Conservation (phyloP, 92 coral and sea anemone species). For the Umimayanthus kanabou region DNA sequence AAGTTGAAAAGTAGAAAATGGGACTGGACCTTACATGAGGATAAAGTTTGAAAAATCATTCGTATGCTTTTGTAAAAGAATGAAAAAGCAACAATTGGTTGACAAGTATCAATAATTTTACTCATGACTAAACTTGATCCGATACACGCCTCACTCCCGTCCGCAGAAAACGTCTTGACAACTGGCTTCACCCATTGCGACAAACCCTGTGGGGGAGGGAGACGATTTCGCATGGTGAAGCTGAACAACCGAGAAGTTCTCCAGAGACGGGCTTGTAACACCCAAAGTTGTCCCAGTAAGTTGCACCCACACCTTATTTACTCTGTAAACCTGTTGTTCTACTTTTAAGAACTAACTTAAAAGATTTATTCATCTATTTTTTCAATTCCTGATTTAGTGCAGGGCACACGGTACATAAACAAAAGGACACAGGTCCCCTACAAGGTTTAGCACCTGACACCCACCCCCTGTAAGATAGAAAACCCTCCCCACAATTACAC, state of each 20-base stretch:
- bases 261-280: conserved; percentile 86
- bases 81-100: not conserved
- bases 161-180: conserved; percentile 78
- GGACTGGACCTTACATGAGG: too few species aligned
- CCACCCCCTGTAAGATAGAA: too few species aligned
- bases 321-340: not conserved
- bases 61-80: too few species aligned
- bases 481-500: too few species aligned
- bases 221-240: conserved; percentile 92
- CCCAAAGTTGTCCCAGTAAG: conserved; percentile 86
- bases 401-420: too few species aligned
- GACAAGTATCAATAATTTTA: not conserved
- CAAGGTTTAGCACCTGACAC: too few species aligned
- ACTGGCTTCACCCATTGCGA: conserved; percentile 91
- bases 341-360: not conserved
- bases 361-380: too few species aligned
- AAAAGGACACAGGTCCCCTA: too few species aligned
- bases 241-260: conserved; percentile 89
- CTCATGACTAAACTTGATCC: not conserved
- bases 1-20: too few species aligned
- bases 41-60: too few species aligned
- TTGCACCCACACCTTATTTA: not conserved
- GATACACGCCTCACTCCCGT: not conserved
- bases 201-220: conserved; percentile 93
- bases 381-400: too few species aligned